Evolutionary conservation across 2,797 vertebrate genomes (phyloP).

Genomic region (Chelonia mydas): DNA sequence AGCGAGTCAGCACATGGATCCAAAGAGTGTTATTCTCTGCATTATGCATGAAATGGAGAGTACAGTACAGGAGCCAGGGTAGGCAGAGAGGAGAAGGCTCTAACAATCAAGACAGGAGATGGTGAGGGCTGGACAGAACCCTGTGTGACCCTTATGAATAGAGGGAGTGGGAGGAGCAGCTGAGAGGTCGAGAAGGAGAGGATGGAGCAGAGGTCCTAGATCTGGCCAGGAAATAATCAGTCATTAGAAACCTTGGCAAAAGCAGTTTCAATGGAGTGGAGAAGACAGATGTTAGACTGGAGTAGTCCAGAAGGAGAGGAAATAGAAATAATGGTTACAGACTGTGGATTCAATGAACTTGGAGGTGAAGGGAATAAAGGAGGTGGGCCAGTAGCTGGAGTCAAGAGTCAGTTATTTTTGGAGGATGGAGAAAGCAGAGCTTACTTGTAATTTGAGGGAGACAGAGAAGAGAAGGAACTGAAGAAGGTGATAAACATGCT

Average conservation of each 20-base stretch:
- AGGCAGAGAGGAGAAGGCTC: not conserved
- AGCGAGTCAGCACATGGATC: not conserved
- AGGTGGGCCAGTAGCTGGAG: not conserved
- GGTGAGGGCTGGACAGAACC: not conserved
- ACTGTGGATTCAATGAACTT: not conserved
- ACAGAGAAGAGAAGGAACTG: slow-evolving; percentile 3
- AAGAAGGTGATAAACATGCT: not conserved
- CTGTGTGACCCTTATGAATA: not conserved
- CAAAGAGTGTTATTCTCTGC: not conserved
- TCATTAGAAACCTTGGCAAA: not conserved
- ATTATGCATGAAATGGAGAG: not conserved
- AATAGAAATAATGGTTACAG: not conserved
- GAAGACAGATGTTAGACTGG: not conserved
- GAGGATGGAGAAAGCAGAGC: not conserved
- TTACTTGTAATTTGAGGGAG: not conserved
- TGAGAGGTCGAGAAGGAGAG: not conserved
- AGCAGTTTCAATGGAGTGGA: not conserved
- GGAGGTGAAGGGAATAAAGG: slow-evolving; percentile 15
- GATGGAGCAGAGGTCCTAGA: not conserved
- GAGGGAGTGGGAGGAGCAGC: not conserved
- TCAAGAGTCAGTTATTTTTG: not conserved
- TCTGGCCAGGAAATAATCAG: not conserved
- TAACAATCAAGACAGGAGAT: not conserved
- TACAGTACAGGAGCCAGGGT: not conserved
- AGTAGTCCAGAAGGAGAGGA: not conserved